phyloP scores from a whole-genome alignment of 2,113 vertebrate species.

The Chionomys nivalis region DNA sequence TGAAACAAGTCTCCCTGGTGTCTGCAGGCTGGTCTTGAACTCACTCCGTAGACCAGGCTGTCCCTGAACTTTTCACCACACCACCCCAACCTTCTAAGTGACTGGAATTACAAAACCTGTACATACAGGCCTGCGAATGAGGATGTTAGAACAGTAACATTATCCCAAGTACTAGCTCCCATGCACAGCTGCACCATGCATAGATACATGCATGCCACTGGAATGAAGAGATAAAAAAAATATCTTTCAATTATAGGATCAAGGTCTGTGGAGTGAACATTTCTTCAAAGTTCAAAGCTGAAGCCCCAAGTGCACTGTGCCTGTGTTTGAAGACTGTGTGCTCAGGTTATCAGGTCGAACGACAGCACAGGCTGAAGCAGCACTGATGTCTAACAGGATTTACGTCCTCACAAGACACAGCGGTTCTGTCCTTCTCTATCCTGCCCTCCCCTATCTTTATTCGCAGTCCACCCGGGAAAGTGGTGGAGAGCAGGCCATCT shows the following conservation, averaged over 20 bases:
- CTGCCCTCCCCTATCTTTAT: accelerated
- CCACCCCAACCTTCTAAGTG: neutral
- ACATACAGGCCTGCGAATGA: neutral
- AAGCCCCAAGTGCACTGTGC: neutral
- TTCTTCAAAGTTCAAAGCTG: neutral
- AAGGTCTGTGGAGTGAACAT: neutral
- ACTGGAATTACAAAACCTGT: neutral
- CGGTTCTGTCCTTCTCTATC: accelerated
- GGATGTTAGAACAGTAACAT: neutral
- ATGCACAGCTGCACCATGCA: neutral
- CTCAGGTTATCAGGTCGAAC: neutral
- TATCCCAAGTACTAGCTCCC: neutral
- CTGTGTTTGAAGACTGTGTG: neutral
- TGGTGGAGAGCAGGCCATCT: neutral
- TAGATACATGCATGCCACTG: neutral
- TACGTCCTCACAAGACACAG: too few species aligned
- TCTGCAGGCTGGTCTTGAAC: neutral
- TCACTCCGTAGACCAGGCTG: neutral
- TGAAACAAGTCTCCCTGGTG: neutral
- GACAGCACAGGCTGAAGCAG: neutral
- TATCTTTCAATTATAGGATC: neutral
- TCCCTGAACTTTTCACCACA: neutral
- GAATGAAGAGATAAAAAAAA: neutral
- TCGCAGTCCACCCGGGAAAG: neutral
- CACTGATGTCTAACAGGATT: neutral